Base-by-base conservation (phyloP, 1,140 invertebrate genomes). In the Neodiprion lecontei region DNA sequence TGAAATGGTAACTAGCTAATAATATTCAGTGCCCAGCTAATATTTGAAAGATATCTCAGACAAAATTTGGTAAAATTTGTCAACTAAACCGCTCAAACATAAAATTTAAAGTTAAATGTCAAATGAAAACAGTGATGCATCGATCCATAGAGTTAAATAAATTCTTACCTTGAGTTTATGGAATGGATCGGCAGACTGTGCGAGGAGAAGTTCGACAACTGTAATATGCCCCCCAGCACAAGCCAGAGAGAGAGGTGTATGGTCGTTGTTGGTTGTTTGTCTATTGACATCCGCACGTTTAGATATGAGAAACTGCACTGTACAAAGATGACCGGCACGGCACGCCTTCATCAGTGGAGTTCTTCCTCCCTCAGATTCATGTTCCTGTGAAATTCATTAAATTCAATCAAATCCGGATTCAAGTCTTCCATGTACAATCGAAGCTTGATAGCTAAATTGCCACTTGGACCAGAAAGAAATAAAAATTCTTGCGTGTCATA, bases 331-430 rank as follows among this genome's bases (percentile, higher is more conserved):
- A n/a, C 98, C 98, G 71, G 98, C 98, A 84, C 98, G 94, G 77
- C 97, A 97, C n/a, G 98, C 97, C 88, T 99, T 96, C 98, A 99
- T 99, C 75, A 99, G 88, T 48, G 98, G 98, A 49, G 98, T 99
- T 86, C 95, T 91, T 53, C 95, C 97, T 79, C 95, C 97, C 90
- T 97, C 96, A n/a, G 95, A 96, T 89, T 96, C 94, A 84, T 97
- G 96, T 88, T 98, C 96, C 91, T 93, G 79, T 76, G 83, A 80
- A 70, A 74, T 67, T 28, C 71, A 79, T 70, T 67, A 73, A 12
- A 21, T 66, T 66, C 61, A 7, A 67, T 9, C 69, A 9, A 70
- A 66, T n/a, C 21, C 67, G 11, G 48, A 10, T 12, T 72, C 48
- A 17, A 72, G 5, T 14, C 48, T 47, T 47, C 11, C 21, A 67